These are phyloP conservation scores for Lagorchestes hirsutus DNA, from an alignment of 2,797 vertebrate genomes.

Conservation along the genomic window DNA sequence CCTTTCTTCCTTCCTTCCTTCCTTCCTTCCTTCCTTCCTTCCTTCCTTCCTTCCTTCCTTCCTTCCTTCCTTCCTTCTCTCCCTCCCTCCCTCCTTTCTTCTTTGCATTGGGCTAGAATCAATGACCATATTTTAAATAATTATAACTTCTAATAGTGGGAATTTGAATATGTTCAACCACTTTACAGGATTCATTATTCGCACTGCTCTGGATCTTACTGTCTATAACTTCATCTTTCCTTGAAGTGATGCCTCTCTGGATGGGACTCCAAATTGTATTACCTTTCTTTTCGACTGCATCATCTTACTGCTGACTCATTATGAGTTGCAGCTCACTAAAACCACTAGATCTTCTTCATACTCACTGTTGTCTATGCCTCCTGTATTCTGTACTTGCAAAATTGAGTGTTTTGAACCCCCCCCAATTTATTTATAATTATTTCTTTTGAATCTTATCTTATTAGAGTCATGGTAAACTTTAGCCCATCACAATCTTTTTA, in stretches of 20 bases:
- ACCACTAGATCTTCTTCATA: neutral
- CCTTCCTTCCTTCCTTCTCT: rapidly evolving
- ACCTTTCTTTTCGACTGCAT: neutral
- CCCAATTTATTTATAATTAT: neutral
- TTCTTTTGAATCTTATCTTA: neutral
- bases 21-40: too few species aligned
- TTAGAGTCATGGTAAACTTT: neutral
- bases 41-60: too few species aligned
- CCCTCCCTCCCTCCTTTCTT: too few species aligned
- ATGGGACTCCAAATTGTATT: neutral
- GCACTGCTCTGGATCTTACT: neutral
- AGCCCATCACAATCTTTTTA: neutral
- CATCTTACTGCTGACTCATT: neutral
- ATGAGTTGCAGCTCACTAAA: neutral
- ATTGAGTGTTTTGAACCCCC: neutral
- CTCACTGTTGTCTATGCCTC: neutral
- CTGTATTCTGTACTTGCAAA: neutral
- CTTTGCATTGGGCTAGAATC: neutral
- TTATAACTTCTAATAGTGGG: neutral
- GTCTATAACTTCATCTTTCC: neutral
- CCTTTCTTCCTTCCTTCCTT: too few species aligned
- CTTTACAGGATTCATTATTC: neutral
- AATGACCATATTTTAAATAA: neutral
- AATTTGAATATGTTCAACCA: neutral
- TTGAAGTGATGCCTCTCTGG: neutral